A percentile compares a stretch with the other conserved stretches of the same genome.
These are phyloP conservation scores for Camponotus floridanus DNA, from an alignment of 1,140 invertebrate genomes.

Conservation along the genomic window DNA sequence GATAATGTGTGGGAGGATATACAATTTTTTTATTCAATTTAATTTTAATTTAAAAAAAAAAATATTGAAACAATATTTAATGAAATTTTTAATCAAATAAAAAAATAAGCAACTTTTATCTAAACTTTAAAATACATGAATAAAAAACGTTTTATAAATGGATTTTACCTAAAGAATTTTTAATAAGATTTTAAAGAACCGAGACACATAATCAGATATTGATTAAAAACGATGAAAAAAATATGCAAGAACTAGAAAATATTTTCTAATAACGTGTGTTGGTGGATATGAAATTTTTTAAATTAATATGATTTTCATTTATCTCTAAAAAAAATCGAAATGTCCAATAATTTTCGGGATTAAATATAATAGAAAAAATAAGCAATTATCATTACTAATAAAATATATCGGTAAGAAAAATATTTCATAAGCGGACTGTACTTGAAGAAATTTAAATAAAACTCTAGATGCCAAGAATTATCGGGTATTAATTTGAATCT, in stretches of 20 bases:
- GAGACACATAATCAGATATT: background rate
- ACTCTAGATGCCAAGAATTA: too few species aligned
- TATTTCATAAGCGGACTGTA: too few species aligned
- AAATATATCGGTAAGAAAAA: background rate
- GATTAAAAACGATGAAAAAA: background rate
- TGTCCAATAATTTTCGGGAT: background rate
- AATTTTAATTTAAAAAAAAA: background rate
- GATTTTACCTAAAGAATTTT: too few species aligned
- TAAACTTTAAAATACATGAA: too few species aligned
- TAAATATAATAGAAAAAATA: background rate
- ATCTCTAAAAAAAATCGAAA: background rate
- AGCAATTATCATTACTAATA: background rate
- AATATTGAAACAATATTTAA: background rate
- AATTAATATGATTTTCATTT: background rate
- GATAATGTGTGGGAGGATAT: background rate
- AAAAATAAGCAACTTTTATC: background rate
- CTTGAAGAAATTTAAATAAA: too few species aligned
- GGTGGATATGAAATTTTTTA: background rate
- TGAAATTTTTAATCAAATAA: background rate
- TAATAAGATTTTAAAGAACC: too few species aligned
- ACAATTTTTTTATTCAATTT: slow-evolving; percentile 4
- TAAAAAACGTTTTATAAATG: too few species aligned
- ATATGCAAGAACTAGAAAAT: background rate
- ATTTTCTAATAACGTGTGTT: too few species aligned
- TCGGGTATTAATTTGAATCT: too few species aligned